Evolutionary conservation across 2,797 vertebrate genomes (phyloP).

Genomic region (Spinibarbus caldwelli): DNA sequence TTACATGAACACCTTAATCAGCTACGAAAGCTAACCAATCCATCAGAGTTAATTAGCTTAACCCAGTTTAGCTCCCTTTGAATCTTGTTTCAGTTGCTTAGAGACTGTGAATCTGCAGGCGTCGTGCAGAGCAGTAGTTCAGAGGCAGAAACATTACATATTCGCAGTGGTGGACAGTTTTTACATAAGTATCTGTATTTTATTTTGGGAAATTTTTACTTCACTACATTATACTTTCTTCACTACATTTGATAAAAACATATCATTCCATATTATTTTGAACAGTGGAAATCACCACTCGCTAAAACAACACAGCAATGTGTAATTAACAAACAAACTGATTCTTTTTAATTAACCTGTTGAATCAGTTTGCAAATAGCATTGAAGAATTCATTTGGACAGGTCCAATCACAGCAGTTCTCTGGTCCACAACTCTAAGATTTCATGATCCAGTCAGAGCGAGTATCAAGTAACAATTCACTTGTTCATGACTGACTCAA

Average conservation of each 20-base stretch:
- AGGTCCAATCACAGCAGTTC: background rate
- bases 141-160: slow-evolving; percentile 50
- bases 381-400: background rate
- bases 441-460: background rate
- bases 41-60: slow-evolving; percentile 77
- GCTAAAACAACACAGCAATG: background rate
- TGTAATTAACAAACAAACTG: background rate
- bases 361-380: background rate
- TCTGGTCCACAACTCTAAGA: background rate
- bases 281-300: too few species aligned
- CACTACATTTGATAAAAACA: too few species aligned
- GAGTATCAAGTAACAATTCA: background rate
- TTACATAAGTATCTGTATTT: background rate
- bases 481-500: background rate
- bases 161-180: slow-evolving; percentile 5
- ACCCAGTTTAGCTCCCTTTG: slow-evolving; percentile 73
- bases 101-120: slow-evolving; percentile 65
- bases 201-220: background rate
- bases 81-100: slow-evolving; percentile 74
- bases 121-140: slow-evolving; percentile 50
- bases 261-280: background rate
- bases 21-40: slow-evolving; percentile 80
- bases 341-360: background rate
- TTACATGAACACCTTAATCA: slow-evolving; percentile 78
- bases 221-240: background rate